phyloP scores from a whole-genome alignment of 2,113 vertebrate species.

The rat (Rattus norvegicus) region DNA sequence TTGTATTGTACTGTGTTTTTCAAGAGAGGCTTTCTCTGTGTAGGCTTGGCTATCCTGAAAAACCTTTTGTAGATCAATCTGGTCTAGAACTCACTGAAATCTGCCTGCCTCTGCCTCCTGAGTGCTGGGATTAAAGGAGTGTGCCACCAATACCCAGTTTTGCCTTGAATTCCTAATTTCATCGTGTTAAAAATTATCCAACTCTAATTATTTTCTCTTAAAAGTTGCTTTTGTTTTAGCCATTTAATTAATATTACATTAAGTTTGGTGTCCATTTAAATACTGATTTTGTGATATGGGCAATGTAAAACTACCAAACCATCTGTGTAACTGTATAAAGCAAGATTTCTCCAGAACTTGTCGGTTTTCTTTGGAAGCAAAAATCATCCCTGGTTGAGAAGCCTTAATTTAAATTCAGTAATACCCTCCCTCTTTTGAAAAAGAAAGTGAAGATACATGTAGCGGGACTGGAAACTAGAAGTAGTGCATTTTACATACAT shows the following conservation, averaged over 20 bases:
- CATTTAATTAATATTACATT: neutral
- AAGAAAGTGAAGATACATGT: neutral
- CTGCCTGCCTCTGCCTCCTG: neutral
- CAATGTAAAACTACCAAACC: neutral
- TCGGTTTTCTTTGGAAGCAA: neutral
- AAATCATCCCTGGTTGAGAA: neutral
- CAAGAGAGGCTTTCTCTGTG: no score
- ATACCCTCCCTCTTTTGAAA: neutral
- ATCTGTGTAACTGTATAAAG: neutral
- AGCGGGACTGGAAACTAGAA: neutral
- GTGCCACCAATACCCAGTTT: neutral
- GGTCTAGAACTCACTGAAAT: no score
- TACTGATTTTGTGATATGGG: neutral
- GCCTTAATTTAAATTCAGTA: neutral
- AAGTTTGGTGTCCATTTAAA: neutral
- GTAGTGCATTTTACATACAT: neutral
- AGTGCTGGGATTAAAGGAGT: neutral
- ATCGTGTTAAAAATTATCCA: slow-evolving; percentile 42
- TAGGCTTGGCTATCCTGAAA: no score
- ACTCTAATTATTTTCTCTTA: neutral
- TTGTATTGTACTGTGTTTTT: no score
- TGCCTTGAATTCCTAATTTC: slow-evolving; percentile 14
- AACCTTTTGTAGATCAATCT: no score
- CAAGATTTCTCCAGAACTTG: neutral
- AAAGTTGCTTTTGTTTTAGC: slow-evolving; percentile 35